phyloP scores from a whole-genome alignment of 2,888 invertebrate genomes.

The Idaea aversata region DNA sequence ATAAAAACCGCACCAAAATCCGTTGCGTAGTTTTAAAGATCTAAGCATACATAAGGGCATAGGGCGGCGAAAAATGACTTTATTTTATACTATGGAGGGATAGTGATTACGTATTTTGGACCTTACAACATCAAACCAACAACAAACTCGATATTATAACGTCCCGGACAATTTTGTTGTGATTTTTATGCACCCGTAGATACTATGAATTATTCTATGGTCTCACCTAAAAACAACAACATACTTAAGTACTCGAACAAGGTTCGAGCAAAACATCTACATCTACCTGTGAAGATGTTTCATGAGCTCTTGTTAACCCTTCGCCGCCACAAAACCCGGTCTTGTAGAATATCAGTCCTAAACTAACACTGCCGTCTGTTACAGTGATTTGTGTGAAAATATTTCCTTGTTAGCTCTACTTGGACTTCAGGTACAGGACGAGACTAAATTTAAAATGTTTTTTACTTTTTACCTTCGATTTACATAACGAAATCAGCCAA shows the following conservation, averaged over 20 bases:
- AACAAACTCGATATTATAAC: too few species aligned
- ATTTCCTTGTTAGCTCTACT: neutral
- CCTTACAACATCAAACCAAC: too few species aligned
- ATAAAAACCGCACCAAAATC: too few species aligned
- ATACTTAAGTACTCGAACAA: neutral
- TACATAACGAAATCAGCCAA: neutral
- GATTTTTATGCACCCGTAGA: too few species aligned
- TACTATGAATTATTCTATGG: neutral
- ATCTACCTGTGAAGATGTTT: conserved; percentile 1
- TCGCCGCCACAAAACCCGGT: conserved; percentile 1
- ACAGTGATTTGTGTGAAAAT: neutral
- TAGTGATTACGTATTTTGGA: too few species aligned
- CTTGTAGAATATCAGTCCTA: conserved; percentile 1
- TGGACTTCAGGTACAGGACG: conserved; percentile 1
- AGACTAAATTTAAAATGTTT: neutral
- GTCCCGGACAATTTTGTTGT: too few species aligned
- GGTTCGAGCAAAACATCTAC: neutral
- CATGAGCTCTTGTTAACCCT: conserved; percentile 1
- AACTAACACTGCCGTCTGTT: neutral
- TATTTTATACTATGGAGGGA: too few species aligned
- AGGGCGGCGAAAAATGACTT: too few species aligned
- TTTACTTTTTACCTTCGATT: neutral
- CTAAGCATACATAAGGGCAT: too few species aligned
- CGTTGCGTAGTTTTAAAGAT: too few species aligned
- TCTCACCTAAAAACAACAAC: neutral